Evolutionary conservation across 2,888 invertebrate species (phyloP), one percentile per base, ranked within the genome.

Genomic region (Cylindroiulus punctatus): DNA sequence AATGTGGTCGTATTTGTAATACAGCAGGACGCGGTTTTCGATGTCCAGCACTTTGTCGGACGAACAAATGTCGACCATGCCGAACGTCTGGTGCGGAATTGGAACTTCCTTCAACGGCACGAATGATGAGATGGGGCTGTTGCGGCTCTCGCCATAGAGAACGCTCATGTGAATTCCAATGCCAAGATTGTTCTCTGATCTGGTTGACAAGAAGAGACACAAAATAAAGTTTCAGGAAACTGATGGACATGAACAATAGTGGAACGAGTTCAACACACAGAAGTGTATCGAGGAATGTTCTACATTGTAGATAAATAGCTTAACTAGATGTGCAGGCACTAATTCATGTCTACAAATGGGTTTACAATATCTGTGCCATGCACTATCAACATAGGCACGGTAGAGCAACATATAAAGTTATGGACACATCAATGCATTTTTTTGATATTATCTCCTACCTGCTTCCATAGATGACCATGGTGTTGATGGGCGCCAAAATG

Each of bases 1-100:
- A 90, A 95, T 94, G 89, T 98, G 98, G 90, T 98, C 97, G 90
- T 99, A 99, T 91, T 98, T 99, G 91, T 98, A 98, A 90, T 98
- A 99, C 30, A 99, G 90, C 0, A 99, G 91, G 7, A 98, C 94
- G 84, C 98, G 93, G 90, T 98, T 97, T 90, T 97, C 96, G 0
- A 99, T 94, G 1, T 93, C 93, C 22, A 99, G 94, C 90, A 96
- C 95, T 92, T 99, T 99, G 86, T 95, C 95, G 0, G 98, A 96
- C 90, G 98, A 97, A 91, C 99, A 99, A 88, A 99, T 97, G 89
- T 99, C 98, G 22, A 99, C 94, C 89, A 99, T 92, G 44, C 99
- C 98, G 91, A 98, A 98, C 65, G 98, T 91, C 90, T 97, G 94
- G 90, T 98, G 98, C 0, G 98, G 98, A 1, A 90, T 89, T 89